Evolutionary conservation across 2,113 vertebrate species (phyloP).

Genomic region (Triplophysa rosa): DNA sequence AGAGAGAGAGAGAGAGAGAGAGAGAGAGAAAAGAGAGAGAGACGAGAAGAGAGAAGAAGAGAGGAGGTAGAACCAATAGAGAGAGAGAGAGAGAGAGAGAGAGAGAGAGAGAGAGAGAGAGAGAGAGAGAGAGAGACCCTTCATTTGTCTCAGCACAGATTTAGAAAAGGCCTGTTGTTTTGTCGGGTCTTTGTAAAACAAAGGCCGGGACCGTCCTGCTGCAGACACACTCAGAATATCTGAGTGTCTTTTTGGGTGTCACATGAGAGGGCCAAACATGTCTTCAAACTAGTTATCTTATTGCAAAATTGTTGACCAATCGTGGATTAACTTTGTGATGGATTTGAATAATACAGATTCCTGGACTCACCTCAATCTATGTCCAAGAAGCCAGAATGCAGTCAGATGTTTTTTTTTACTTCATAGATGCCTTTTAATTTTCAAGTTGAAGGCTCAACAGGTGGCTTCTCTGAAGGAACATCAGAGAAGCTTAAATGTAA

Average conservation of each 20-base stretch:
- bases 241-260: neutral
- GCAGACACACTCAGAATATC: neutral
- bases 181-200: no score
- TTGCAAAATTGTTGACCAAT: neutral
- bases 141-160: no score
- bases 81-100: neutral
- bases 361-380: neutral
- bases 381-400: neutral
- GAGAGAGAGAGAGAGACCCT: neutral
- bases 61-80: no score
- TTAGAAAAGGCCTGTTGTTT: no score
- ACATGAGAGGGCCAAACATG: constrained; percentile 12
- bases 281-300: neutral
- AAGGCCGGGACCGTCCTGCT: neutral
- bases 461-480: neutral
- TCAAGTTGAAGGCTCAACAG: neutral
- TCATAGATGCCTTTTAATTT: neutral
- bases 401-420: neutral
- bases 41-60: neutral
- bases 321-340: no score
- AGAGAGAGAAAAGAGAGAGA: neutral
- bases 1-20: neutral
- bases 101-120: neutral
- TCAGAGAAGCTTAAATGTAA: no score
- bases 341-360: no score